Evolutionary conservation across 92 coral and sea anemone species (phyloP).

Genomic region (Porites divaricata): DNA sequence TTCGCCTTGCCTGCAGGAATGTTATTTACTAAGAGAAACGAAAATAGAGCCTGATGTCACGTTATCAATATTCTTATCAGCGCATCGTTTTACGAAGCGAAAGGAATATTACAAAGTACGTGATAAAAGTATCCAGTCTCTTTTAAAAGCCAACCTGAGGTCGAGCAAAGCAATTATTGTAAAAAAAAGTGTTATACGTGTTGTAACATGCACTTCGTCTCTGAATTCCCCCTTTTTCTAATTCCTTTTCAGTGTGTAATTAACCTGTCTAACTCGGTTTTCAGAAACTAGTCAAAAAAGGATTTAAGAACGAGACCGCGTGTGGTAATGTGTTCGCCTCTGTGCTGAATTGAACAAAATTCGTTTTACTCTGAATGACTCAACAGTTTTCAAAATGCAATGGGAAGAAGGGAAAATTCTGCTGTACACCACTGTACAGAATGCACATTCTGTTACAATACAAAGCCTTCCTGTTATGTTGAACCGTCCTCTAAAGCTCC

Average conservation of each 20-base stretch:
- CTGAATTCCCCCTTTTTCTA: no score
- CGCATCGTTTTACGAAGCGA: background rate
- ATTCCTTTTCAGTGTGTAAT: no score
- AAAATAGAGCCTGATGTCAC: no score
- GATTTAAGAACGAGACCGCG: background rate
- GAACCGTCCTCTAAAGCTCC: background rate
- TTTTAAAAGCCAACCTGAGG: background rate
- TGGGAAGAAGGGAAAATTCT: background rate
- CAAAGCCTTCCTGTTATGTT: conserved; percentile 4
- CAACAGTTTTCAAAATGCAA: background rate
- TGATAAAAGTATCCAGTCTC: background rate
- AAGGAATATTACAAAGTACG: background rate
- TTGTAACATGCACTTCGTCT: no score
- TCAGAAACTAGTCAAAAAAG: background rate
- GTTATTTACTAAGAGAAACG: no score
- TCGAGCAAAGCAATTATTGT: no score
- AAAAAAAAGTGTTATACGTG: background rate
- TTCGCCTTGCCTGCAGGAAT: no score
- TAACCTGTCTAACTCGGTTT: conserved; percentile 5
- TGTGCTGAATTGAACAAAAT: background rate
- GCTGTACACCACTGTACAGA: conserved; percentile 24
- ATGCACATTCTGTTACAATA: background rate
- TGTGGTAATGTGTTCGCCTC: background rate
- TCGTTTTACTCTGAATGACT: conserved; percentile 13
- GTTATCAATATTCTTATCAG: background rate